These are phyloP conservation scores for Pagetopsis macropterus DNA, from an alignment of 2,797 vertebrate species.

Conservation along the genomic window DNA sequence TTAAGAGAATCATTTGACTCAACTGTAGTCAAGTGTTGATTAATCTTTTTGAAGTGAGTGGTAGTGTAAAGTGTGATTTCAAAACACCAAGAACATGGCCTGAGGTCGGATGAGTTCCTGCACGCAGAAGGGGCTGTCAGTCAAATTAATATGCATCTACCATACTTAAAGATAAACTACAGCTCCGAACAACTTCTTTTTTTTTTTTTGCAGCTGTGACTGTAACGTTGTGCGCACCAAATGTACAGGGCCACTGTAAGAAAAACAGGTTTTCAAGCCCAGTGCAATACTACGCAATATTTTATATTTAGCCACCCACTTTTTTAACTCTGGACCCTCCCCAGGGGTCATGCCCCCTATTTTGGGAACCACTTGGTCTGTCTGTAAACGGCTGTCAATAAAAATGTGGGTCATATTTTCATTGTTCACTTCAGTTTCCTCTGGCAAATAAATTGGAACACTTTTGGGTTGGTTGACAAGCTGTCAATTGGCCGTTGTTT, in stretches of 20 bases:
- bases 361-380: background rate
- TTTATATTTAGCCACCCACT: too few species aligned
- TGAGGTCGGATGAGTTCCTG: background rate
- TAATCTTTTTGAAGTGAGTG: too few species aligned
- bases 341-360: too few species aligned
- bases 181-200: background rate
- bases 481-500: background rate
- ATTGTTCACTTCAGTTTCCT: background rate
- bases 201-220: background rate
- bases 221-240: background rate
- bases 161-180: background rate
- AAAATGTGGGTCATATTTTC: background rate
- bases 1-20: too few species aligned
- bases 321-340: too few species aligned
- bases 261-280: too few species aligned
- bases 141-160: constrained; percentile 17
- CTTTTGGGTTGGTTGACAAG: background rate
- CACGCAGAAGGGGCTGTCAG: constrained; percentile 12
- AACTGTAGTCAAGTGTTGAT: too few species aligned
- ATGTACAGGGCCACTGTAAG: background rate
- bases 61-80: too few species aligned
- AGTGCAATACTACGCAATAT: too few species aligned
- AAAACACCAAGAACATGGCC: background rate
- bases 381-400: background rate
- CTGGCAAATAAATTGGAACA: background rate